Percentiles rank a stretch among this genome's conserved stretches.
Conservation (phyloP, 1,140 invertebrate species). For the Trichoplusia ni region DNA sequence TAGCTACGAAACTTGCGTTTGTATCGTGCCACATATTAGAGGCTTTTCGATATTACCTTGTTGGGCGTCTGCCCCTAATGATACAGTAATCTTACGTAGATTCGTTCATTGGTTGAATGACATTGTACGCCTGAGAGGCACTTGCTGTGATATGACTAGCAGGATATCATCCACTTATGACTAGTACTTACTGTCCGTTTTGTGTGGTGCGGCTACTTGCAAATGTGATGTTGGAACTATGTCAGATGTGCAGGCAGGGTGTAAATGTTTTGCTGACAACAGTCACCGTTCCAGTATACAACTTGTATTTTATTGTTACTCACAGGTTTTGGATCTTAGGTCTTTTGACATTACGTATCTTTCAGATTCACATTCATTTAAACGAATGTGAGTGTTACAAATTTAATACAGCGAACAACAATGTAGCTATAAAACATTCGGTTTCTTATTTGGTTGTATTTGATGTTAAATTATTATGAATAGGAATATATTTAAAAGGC, state of each 20-base stretch:
- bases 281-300: slow-evolving; percentile 53
- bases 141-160: slow-evolving; percentile 28
- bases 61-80: not conserved
- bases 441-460: slow-evolving; percentile 53
- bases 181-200: slow-evolving; percentile 27
- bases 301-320: slow-evolving; percentile 50
- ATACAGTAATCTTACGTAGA: slow-evolving; percentile 11
- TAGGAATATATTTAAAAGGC: slow-evolving; percentile 33
- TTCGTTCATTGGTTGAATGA: not conserved
- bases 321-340: slow-evolving; percentile 63
- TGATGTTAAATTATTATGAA: slow-evolving; percentile 54
- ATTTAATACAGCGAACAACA: slow-evolving; percentile 44
- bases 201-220: slow-evolving; percentile 15
- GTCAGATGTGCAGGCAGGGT: slow-evolving; percentile 43
- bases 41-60: not conserved
- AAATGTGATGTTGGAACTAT: slow-evolving; percentile 13
- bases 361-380: slow-evolving; percentile 47
- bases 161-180: slow-evolving; percentile 25
- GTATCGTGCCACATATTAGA: not conserved
- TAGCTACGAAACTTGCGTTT: not conserved
- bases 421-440: slow-evolving; percentile 32
- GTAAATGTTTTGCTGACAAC: slow-evolving; percentile 28
- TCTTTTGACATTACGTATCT: slow-evolving; percentile 63
- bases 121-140: slow-evolving; percentile 5
- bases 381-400: slow-evolving; percentile 33